These are phyloP conservation scores for Tenualosa thibaudeaui DNA, from an alignment of 2,797 vertebrate species.

Conservation along the genomic window DNA sequence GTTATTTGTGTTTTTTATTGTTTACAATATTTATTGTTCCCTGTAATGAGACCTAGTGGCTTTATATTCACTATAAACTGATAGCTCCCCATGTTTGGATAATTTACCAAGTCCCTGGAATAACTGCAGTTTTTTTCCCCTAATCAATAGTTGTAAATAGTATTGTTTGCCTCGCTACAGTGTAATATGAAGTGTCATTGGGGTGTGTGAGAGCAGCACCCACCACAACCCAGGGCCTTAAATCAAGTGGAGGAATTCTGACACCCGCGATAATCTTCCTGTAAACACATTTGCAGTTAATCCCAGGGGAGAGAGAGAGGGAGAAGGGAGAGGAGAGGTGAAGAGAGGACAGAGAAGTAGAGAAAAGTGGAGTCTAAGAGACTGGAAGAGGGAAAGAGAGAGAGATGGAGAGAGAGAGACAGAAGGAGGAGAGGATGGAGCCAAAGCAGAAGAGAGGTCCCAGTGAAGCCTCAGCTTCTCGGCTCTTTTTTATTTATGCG, in stretches of 20 bases:
- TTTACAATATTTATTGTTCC: conserved; percentile 2
- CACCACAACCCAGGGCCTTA: conserved; percentile 10
- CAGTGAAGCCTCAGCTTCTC: neutral
- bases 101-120: conserved; percentile 14
- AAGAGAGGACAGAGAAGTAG: neutral
- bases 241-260: conserved; percentile 64
- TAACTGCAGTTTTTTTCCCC: neutral
- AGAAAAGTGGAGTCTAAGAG: neutral
- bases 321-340: conserved; percentile 17
- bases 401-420: neutral
- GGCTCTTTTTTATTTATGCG: conserved; percentile 62
- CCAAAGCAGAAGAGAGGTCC: neutral
- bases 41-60: conserved; percentile 15
- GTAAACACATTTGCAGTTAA: conserved; percentile 76
- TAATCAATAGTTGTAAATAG: conserved; percentile 24
- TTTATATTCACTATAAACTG: conserved; percentile 3
- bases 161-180: neutral
- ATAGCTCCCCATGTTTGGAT: conserved; percentile 17
- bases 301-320: conserved; percentile 68
- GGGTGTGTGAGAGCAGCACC: neutral
- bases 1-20: neutral
- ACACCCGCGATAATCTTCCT: conserved; percentile 69
- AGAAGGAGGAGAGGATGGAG: neutral
- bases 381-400: neutral
- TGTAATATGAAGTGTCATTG: conserved; percentile 17